Base-by-base conservation (phyloP, 2,888 invertebrate genomes). In the Drosophila sordidapex region DNA sequence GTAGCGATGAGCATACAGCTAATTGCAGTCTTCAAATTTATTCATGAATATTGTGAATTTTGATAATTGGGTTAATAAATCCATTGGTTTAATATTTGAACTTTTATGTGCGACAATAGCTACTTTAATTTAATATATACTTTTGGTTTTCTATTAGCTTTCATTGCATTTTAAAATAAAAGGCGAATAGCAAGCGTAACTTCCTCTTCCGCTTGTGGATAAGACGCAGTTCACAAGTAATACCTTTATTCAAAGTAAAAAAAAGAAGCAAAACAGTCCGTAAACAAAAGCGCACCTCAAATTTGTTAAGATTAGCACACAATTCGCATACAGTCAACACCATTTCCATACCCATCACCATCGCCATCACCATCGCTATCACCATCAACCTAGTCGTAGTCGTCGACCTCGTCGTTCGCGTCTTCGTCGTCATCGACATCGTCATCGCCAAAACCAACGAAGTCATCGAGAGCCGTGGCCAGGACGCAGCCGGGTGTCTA, bases 271-370 rank as follows among this genome's bases (percentile, higher is more conserved):
- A 59, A 57, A 29, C 29, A 57, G 70, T 51, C 72, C 73, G 76
- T 84, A 86, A 85, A 81, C 81, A 85, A 89, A 81, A 69, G 79
- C 82, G 68, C 88, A 87, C 83, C 85, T 82, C 78, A 81, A 87
- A 88, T 90, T 90, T 87, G 90, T 81, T 79, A 90, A 90, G 83
- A 87, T 87, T 87, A 90, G 79, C 90, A 88, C 79, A 88, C 87
- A 90, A 83, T 87, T 87, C 90, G 87, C 90, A 85, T 86, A 79
- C 85, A 79, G 76, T 83, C 82, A 79, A 89, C 84, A 76, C 60
- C 35, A 38, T 59, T 57, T 35, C 27, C 65, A 49, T 61, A 60
- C 31, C 15, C 65, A 60, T 64, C 52, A 31, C 51, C 58, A 69
- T 60, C 70, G 59, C n/a, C 68, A 69, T 74, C 43, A 27, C 13